Evolutionary conservation across 2,888 invertebrate species (phyloP).

Genomic region (Stramonita haemastoma): DNA sequence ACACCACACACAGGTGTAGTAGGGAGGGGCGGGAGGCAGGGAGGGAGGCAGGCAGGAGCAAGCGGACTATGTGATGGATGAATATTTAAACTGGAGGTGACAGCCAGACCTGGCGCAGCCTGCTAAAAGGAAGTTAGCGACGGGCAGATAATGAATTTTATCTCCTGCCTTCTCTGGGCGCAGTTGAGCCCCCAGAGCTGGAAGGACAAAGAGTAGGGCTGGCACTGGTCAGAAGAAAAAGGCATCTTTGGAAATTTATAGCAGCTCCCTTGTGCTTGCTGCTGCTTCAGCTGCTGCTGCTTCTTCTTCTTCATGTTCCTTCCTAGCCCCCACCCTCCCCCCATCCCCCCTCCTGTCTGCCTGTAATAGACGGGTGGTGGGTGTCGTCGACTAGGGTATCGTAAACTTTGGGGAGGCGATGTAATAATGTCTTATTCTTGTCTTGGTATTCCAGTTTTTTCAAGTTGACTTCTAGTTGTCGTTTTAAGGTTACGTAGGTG

Average conservation of each 20-base stretch:
- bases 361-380: background rate
- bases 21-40: conserved; percentile 7
- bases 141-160: conserved; percentile 50
- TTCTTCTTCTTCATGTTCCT: background rate
- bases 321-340: too few relatives aligned
- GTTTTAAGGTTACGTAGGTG: too few relatives aligned
- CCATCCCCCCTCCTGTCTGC: background rate
- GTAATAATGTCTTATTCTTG: background rate
- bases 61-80: conserved; percentile 46
- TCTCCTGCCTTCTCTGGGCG: conserved; percentile 34
- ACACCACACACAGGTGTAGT: background rate
- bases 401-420: background rate
- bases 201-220: conserved; percentile 11
- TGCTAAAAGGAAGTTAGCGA: conserved; percentile 43
- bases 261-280: background rate
- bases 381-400: background rate
- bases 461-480: too few relatives aligned
- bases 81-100: conserved; percentile 49
- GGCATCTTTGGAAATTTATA: background rate
- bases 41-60: background rate
- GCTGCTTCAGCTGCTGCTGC: background rate
- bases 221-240: background rate
- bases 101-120: conserved; percentile 46
- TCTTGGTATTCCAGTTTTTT: background rate
- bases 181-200: conserved; percentile 18